Base-by-base conservation (phyloP, 1,140 invertebrate genomes). In the Brachionus plicatilis region DNA sequence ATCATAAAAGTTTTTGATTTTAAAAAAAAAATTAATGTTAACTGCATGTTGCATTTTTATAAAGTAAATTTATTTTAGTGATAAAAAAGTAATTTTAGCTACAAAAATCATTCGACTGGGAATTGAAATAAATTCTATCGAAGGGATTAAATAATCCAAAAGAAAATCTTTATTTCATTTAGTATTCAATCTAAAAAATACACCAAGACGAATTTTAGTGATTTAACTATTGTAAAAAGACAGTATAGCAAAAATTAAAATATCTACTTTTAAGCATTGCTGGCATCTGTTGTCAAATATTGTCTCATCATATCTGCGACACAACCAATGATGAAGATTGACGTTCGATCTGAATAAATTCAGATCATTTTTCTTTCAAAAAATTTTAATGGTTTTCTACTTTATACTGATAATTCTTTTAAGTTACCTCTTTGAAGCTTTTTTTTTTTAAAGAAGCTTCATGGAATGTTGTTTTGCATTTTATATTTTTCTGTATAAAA, bases 251-350 rank as follows among this genome's bases (percentile, higher is more conserved):
- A 29, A 20, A 56, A 56, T 79, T 47, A 24, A 24, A 45, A 14
- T n/a, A 29, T 20, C 47, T 82, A 82, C 79, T 82, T 82, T 82
- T 66, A 6, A 65, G 53, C 79, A 82, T 27, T 17, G 27, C n/a
- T 82, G 53, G 29, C 79, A 82, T 65, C 14, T 82, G 12, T 60
- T 65, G 8, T 17, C 79, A 68, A 43, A 65, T 60, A 43, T 60
- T 43, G 56, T 33, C n/a, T 82, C 79, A 65, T 82, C 79, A 68
- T 45, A 68, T 66, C 27, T 60, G n/a, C 29, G 3, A 65, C 53
- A 82, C 17, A 68, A 24, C 79, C 79, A 82, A 65, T 82, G 79
- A 47, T 82, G 79, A 20, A 27, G 33, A 82, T 82, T 82, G 17
- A 41, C 53, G 29, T 65, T 65, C 6, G 20, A 3, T 11, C 12